Conservation (phyloP, 2,888 invertebrate species). For the Ornithoptera alexandrae region DNA sequence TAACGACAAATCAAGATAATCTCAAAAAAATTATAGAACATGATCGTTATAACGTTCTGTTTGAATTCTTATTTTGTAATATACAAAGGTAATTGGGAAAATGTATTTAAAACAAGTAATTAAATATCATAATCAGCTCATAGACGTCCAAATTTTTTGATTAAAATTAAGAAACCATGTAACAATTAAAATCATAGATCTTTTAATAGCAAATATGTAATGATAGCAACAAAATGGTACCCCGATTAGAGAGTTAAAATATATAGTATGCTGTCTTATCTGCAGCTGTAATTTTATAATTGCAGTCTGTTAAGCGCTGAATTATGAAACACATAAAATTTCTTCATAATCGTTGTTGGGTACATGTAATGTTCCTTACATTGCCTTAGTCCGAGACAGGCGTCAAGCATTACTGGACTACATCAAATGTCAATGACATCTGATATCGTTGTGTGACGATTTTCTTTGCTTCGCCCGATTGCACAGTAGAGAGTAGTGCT, state of each 20-base stretch:
- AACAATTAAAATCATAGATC: no score
- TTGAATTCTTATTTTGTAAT: no score
- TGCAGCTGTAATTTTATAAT: background rate
- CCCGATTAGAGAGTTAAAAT: background rate
- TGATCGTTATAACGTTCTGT: no score
- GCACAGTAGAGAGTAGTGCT: slow-evolving; percentile 29
- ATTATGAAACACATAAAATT: background rate
- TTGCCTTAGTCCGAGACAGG: background rate
- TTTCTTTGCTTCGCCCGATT: slow-evolving; percentile 29
- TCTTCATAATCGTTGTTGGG: background rate
- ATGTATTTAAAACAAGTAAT: no score
- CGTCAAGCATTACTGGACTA: slow-evolving; percentile 7
- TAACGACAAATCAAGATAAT: no score
- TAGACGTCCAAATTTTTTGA: no score
- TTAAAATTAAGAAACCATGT: no score
- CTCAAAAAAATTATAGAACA: no score
- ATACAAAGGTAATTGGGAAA: no score
- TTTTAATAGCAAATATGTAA: no score
- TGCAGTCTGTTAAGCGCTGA: background rate
- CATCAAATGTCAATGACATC: slow-evolving; percentile 34
- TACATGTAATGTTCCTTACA: background rate
- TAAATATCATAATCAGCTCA: no score
- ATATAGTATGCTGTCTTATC: background rate
- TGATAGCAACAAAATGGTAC: no score
- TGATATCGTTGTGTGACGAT: slow-evolving; percentile 31